Evolutionary conservation across 2,888 invertebrate species (phyloP).

Genomic region (Cylloceria caligata): DNA sequence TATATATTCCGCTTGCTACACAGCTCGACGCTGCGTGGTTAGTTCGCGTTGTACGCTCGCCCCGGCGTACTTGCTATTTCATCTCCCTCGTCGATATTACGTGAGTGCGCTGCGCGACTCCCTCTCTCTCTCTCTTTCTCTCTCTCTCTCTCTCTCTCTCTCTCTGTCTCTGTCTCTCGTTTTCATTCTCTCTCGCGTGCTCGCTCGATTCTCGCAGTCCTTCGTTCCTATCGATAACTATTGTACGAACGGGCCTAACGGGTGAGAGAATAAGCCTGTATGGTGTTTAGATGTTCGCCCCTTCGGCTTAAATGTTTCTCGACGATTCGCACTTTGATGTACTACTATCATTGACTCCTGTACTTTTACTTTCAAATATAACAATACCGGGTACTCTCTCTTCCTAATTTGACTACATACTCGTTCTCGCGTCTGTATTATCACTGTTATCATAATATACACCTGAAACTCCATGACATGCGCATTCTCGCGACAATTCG

Average conservation of each 20-base stretch:
- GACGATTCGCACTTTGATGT: conserved; percentile 57
- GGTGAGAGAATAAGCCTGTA: conserved; percentile 62
- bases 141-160: conserved; percentile 11
- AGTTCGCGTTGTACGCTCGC: conserved; percentile 68
- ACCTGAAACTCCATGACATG: background rate
- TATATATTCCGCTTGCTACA: conserved; percentile 18
- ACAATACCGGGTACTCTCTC: background rate
- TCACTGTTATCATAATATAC: conserved; percentile 1
- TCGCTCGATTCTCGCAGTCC: background rate
- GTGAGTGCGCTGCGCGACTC: conserved; percentile 42
- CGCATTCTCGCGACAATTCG: conserved; percentile 30
- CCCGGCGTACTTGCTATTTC: conserved; percentile 43
- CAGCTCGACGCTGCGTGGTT: conserved; percentile 49
- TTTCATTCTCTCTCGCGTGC: conserved; percentile 7
- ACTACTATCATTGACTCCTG: background rate
- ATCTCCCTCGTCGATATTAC: conserved; percentile 44
- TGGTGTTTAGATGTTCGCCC: conserved; percentile 61
- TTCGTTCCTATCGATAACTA: background rate
- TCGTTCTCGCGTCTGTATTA: conserved; percentile 4
- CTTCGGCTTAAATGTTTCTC: conserved; percentile 58
- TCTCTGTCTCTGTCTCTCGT: background rate
- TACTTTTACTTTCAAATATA: background rate
- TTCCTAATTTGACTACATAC: no score
- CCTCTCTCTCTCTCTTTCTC: conserved; percentile 30
- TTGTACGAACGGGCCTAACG: conserved; percentile 20